These are phyloP conservation scores for Rhyacophila evoluta DNA, from an alignment of 2,888 invertebrate species.

Conservation along the genomic window DNA sequence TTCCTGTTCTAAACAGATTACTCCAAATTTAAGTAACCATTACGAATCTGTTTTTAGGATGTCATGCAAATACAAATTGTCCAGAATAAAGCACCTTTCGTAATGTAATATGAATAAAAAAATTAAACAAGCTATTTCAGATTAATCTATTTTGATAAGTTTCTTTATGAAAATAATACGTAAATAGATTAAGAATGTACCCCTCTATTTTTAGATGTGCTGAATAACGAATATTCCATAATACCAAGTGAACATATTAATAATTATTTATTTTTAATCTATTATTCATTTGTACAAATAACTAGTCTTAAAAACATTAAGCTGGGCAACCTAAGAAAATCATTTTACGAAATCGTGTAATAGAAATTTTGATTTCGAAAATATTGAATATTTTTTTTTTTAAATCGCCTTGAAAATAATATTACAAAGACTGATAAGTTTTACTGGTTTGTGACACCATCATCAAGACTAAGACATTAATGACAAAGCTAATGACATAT, in stretches of 20 bases:
- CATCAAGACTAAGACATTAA: too few species aligned
- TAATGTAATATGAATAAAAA: background rate
- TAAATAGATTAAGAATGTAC: too few species aligned
- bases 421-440: constrained; percentile 3
- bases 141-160: too few species aligned
- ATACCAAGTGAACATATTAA: background rate
- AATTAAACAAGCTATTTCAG: background rate
- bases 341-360: background rate
- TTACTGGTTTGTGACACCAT: background rate
- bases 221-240: background rate
- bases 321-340: background rate
- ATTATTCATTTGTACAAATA: constrained; percentile 12
- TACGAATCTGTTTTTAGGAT: too few species aligned
- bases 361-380: background rate
- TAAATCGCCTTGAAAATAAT: background rate
- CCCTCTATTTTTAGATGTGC: too few species aligned
- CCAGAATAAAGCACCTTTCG: too few species aligned
- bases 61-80: too few species aligned
- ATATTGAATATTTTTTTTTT: background rate
- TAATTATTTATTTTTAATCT: background rate
- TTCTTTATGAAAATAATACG: too few species aligned
- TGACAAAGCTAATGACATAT: too few species aligned
- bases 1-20: too few species aligned
- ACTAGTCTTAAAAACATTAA: background rate
- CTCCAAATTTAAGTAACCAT: too few species aligned